These are phyloP conservation scores for Orchesella flavescens DNA, from an alignment of 2,888 invertebrate species.

Conservation along the genomic window DNA sequence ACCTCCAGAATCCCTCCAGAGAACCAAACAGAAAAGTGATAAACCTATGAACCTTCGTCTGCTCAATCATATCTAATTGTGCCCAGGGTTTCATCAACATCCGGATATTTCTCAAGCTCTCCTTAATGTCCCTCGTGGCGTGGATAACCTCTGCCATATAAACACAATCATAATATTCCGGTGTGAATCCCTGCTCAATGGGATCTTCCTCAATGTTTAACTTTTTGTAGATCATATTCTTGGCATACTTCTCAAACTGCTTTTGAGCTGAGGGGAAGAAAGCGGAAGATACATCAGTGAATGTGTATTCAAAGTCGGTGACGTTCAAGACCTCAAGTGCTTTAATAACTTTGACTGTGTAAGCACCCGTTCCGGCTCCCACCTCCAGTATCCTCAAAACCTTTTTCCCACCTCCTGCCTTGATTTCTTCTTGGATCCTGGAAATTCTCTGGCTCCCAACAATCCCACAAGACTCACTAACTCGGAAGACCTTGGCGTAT, in stretches of 20 bases:
- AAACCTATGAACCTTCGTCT: not conserved
- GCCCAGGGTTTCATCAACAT: conserved; percentile 5
- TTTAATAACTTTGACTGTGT: too few relatives aligned
- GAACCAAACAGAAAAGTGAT: conserved; percentile 18
- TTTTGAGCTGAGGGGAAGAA: conserved; percentile 31
- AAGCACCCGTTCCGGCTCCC: conserved; percentile 8
- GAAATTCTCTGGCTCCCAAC: too few relatives aligned
- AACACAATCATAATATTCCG: conserved; percentile 13
- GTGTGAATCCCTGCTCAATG: conserved; percentile 1
- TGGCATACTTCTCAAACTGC: not conserved
- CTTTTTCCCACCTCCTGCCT: too few relatives aligned
- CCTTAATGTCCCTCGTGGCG: conserved; percentile 6
- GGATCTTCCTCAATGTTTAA: conserved; percentile 43
- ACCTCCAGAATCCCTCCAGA: conserved; percentile 35
- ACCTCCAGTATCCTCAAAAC: not conserved
- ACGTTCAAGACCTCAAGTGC: not conserved
- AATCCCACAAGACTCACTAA: too few relatives aligned
- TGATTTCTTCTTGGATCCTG: too few relatives aligned
- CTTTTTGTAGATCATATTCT: not conserved
- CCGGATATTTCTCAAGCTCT: not conserved
- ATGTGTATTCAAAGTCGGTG: conserved; percentile 25
- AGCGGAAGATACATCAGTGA: conserved; percentile 24
- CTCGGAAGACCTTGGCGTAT: too few relatives aligned
- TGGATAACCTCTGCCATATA: conserved; percentile 7
- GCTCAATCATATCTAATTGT: not conserved